phyloP scores from a whole-genome alignment of 2,797 vertebrate genomes.

The Dryobates pubescens region DNA sequence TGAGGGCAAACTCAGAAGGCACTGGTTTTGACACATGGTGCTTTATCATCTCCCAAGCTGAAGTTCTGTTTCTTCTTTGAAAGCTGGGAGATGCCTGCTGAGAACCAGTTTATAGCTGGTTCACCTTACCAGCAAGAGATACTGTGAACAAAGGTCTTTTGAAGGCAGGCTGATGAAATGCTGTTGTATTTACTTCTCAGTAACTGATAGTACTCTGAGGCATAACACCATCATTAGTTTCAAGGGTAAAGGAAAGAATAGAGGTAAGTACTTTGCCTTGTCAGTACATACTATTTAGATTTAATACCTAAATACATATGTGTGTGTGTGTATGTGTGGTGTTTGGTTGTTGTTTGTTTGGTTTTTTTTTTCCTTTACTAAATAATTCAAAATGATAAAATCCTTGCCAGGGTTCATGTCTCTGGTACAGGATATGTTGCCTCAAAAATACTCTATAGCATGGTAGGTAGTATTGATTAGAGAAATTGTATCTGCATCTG shows the following conservation, averaged over 20 bases:
- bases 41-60: slow-evolving; percentile 45
- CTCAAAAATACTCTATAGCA: neutral
- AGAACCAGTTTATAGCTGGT: slow-evolving; percentile 50
- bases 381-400: neutral
- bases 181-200: slow-evolving; percentile 5
- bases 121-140: slow-evolving; percentile 35
- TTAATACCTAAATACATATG: neutral
- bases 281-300: neutral
- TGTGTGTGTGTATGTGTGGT: neutral
- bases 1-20: slow-evolving; percentile 4
- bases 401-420: neutral
- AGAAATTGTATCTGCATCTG: neutral
- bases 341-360: too few species aligned
- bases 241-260: neutral
- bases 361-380: neutral
- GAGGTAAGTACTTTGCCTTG: neutral
- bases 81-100: slow-evolving; percentile 34
- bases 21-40: slow-evolving; percentile 1
- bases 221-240: neutral
- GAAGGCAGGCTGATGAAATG: slow-evolving; percentile 9
- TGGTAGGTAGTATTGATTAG: neutral
- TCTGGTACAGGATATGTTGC: neutral
- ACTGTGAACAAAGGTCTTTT: slow-evolving; percentile 37
- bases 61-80: slow-evolving; percentile 28
- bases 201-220: neutral